These are phyloP conservation scores for Eupeodes latifasciatus DNA, from an alignment of 2,888 invertebrate genomes.

Conservation along the genomic window DNA sequence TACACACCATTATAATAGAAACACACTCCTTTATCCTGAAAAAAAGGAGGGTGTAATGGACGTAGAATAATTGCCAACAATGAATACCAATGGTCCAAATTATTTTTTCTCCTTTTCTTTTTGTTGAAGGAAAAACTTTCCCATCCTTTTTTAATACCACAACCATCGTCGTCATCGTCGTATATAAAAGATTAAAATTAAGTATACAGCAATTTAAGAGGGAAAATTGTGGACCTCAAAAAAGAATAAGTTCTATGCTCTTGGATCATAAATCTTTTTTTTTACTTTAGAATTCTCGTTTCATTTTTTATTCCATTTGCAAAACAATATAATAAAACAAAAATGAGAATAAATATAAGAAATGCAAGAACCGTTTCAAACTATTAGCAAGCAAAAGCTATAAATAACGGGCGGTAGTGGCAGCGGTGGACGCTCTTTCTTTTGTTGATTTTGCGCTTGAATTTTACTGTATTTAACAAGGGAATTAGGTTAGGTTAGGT, in stretches of 20 bases:
- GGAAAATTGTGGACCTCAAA: constrained; percentile 17
- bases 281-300: constrained; percentile 22
- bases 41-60: background rate
- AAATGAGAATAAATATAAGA: background rate
- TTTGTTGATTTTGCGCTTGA: background rate
- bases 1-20: background rate
- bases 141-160: background rate
- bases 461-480: constrained; percentile 3
- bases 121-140: constrained; percentile 1
- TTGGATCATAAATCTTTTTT: constrained; percentile 15
- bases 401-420: constrained; percentile 1
- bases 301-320: constrained; percentile 6
- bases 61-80: constrained; percentile 29
- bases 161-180: background rate
- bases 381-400: constrained; percentile 8
- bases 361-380: constrained; percentile 22
- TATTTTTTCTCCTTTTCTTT: background rate
- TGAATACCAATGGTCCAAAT: constrained; percentile 8
- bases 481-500: background rate
- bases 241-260: background rate
- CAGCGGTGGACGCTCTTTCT: background rate
- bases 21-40: background rate
- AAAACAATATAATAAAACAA: background rate
- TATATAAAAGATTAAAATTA: constrained; percentile 18
- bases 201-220: constrained; percentile 23